Base-by-base conservation (phyloP, 2,113 vertebrate species). In the Cyprinodon tularosa region DNA sequence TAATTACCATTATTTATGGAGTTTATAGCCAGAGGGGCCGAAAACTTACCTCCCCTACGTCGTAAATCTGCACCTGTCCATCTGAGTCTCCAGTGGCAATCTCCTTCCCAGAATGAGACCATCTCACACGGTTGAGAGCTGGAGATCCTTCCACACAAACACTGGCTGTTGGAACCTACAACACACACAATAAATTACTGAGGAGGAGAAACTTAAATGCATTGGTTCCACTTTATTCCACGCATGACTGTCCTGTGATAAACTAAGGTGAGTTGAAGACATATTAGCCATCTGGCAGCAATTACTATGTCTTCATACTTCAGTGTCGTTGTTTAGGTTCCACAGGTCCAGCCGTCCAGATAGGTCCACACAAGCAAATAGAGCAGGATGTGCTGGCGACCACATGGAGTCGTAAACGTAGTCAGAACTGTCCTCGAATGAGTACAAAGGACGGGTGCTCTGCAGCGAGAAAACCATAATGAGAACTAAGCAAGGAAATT, bases 381-480 rank as follows among this genome's bases (percentile, higher is more conserved):
- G 93, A 53, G 98, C 96, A 62, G 97, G 98, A 87, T 99, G 97
- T 53, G 96, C 96, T 42, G 97, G 98, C 78, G 97, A 99, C 97
- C 98, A 99, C 97, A 98, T 98, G 14, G 97, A 95, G 79, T 99
- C 98, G 74, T 98, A 99, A 79, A 99, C 97, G 22, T 99, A 99
- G 91, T 99, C 98, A 0, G 96, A 96, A 68, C 97, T 98, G 93
- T 99, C 97, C 94, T 99, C 98, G 71, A 99, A 99, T 3, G 97
- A 99, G 87, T 99, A 99, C 71, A 99, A 85, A 17, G 97, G 97
- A 80, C 97, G 97, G 83, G 97, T 99, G 84, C 97, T 98, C 97
- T 99, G 69, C 17, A 89, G 60, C 14, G 13, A 42, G 20, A 72
- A 66, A 22, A 17, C 11, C 1, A 62, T 37, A 14, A 12, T 14